Evolutionary conservation across 2,113 vertebrate species (phyloP), one percentile per base, ranked within the genome.

Genomic region (Tachuris rubrigastra): DNA sequence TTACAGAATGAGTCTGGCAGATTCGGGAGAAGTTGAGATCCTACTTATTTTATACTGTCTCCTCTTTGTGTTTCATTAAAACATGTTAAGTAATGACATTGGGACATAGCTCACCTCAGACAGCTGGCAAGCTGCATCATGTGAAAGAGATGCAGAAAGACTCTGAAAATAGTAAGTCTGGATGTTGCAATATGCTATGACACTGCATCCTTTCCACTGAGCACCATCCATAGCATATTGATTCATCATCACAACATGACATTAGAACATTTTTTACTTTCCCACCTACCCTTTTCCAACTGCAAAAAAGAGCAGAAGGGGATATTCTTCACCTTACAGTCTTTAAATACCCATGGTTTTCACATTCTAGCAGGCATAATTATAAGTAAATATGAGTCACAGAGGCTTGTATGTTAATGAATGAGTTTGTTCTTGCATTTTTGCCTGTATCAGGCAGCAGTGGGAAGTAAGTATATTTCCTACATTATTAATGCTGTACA

Each of bases 181-280:
- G 71, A 16, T 94, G 74, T 74, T 95, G 90, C 96, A 92, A 20
- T 82, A 46, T 87, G 76, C 90, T 90, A 46, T 96, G 96, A 94
- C 93, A 95, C 60, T 93, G 95, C 95, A 93, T 85, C 63, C 88
- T 90, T 84, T 81, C 60, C 83, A 80, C 75, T 33, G 27, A 88
- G 87, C 72, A 63, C 77, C 95, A 44, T 58, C 83, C 72, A 52
- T 2, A 77, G 67, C 82, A 88, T 83, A 67, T 37, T 90, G 79
- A 89, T 92, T 90, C 75, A 86, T 90, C 90, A 84, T 63, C 44
- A 72, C 52, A 66, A 31, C 44, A 24, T 71, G 72, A 62, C 55
- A 80, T 85, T 66, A 23, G 14, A 78, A 27, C 42, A 35, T 86
- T 56, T 63, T 76, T 55, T 58, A 25, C 33, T 87, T 90, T 31